These are phyloP conservation scores for Solenopsis invicta DNA, from an alignment of 1,140 invertebrate genomes.

Conservation along the genomic window DNA sequence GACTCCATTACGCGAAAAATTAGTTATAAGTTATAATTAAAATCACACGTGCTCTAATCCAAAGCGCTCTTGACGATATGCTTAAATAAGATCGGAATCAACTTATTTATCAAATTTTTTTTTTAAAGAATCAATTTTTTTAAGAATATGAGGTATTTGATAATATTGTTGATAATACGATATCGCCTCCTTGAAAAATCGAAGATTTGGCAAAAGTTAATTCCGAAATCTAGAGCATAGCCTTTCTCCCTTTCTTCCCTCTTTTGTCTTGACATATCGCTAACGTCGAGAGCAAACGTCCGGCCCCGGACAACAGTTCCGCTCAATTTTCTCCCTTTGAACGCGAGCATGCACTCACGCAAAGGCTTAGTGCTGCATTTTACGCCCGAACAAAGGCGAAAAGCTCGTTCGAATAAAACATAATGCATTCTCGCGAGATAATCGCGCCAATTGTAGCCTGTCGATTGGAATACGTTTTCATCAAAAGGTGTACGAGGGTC, in stretches of 20 bases:
- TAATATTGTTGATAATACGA: background rate
- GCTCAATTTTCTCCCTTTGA: slow-evolving; percentile 77
- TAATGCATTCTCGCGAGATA: slow-evolving; percentile 55
- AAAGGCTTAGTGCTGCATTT: slow-evolving; percentile 50
- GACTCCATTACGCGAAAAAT: background rate
- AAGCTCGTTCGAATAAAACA: slow-evolving; percentile 41
- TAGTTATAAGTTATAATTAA: background rate
- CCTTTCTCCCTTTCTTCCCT: background rate
- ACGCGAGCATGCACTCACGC: slow-evolving; percentile 42
- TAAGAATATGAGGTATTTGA: background rate
- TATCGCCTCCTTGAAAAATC: background rate
- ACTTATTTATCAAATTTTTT: background rate
- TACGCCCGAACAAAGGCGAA: slow-evolving; percentile 48
- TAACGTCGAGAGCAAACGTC: slow-evolving; percentile 76
- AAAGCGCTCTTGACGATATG: background rate
- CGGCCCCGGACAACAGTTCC: slow-evolving; percentile 77
- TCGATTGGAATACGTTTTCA: slow-evolving; percentile 43
- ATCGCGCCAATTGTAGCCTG: slow-evolving; percentile 47
- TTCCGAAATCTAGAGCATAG: slow-evolving; percentile 3
- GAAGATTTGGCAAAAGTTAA: background rate
- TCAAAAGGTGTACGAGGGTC: slow-evolving; percentile 8
- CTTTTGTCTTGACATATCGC: slow-evolving; percentile 36
- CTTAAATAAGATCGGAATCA: background rate
- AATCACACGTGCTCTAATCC: background rate
- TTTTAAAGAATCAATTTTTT: background rate